Evolutionary conservation across 2,888 invertebrate species (phyloP).

Genomic region (Cheilosia pagana): DNA sequence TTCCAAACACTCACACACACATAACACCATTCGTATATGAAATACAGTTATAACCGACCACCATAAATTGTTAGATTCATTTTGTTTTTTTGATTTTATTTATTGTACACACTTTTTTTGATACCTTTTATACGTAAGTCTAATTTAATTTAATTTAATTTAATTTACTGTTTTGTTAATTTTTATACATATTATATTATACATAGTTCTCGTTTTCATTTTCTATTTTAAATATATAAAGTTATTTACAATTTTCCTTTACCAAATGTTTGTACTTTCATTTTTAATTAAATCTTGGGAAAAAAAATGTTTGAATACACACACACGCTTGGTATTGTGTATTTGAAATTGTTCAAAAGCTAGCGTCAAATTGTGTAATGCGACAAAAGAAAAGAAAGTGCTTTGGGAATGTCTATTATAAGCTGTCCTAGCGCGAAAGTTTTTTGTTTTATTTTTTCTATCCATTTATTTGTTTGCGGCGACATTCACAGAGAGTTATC

Average conservation of each 20-base stretch:
- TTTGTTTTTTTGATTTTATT: background rate
- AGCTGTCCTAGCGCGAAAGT: slow-evolving; percentile 1
- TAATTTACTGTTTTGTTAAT: slow-evolving; percentile 9
- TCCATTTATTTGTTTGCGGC: slow-evolving; percentile 1
- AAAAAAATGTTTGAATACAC: slow-evolving; percentile 4
- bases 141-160: slow-evolving; percentile 9
- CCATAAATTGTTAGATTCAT: background rate
- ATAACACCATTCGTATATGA: slow-evolving; percentile 3
- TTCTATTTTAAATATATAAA: slow-evolving; percentile 10
- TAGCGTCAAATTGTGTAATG: slow-evolving; percentile 19
- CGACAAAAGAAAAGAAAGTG: slow-evolving; percentile 4
- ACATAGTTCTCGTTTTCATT: background rate
- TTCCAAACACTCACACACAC: background rate
- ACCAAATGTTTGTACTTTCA: slow-evolving; percentile 18
- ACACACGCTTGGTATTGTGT: background rate
- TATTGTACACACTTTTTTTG: slow-evolving; percentile 18
- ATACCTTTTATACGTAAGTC: slow-evolving; percentile 15
- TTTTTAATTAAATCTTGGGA: slow-evolving; percentile 1
- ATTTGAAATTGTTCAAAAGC: slow-evolving; percentile 26
- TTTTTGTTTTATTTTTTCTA: background rate
- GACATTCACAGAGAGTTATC: background rate
- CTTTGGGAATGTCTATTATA: background rate
- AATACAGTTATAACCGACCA: background rate
- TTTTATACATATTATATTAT: background rate
- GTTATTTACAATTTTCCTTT: slow-evolving; percentile 23